Conservation (phyloP, 2,797 vertebrate genomes). For the Columba guinea region DNA sequence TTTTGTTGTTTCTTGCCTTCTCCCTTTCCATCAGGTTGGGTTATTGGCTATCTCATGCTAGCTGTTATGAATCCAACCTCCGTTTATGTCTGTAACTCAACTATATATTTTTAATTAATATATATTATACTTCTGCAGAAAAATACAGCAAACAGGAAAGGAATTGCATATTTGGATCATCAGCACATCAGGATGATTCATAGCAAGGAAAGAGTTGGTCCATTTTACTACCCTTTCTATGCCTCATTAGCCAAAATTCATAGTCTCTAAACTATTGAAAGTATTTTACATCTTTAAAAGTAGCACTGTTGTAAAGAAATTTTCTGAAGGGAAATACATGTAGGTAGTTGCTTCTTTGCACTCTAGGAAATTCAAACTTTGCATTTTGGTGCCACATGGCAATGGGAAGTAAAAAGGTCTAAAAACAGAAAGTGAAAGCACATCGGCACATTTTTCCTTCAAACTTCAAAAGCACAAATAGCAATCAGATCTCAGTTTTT, state of each 20-base stretch:
- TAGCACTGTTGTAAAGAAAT: neutral
- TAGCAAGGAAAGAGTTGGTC: neutral
- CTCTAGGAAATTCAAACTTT: neutral
- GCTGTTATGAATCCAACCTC: neutral
- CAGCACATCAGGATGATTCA: neutral
- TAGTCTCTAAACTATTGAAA: neutral
- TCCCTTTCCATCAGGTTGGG: neutral
- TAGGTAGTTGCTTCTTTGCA: neutral
- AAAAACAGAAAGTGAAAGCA: neutral
- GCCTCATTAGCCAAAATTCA: neutral
- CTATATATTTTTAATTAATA: neutral
- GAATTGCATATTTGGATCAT: neutral
- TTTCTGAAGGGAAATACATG: neutral
- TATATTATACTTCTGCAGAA: neutral
- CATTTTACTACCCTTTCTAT: neutral
- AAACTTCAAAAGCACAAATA: neutral
- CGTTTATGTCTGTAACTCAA: neutral
- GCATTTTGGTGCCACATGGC: neutral
- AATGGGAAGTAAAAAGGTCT: neutral
- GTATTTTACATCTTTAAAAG: neutral
- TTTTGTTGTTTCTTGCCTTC: neutral
- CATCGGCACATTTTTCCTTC: neutral
- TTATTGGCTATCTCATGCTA: neutral
- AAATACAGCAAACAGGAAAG: neutral
- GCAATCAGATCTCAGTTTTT: slow-evolving; percentile 32